Base-by-base conservation (phyloP, 64 coral and sea anemone genomes). In the Cladopsammia gracilis region DNA sequence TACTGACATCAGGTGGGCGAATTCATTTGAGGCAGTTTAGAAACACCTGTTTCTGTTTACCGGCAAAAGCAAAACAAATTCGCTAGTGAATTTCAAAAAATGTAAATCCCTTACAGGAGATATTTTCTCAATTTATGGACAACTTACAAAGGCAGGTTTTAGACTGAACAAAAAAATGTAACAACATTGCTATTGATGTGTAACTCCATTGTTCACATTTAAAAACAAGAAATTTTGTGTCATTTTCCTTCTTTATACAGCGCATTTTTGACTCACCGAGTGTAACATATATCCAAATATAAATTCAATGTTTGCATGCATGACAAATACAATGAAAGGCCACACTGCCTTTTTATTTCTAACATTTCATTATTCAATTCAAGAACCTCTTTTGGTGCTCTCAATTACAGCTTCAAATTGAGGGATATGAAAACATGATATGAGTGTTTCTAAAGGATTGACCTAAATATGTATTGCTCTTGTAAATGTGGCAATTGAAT, bases 31-130 rank as follows among this genome's bases (percentile, higher is more conserved):
- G 77, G 15, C 53, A 80, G 18, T 43, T 80, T 57, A 23, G 56
- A 64, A 82, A 82, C 78, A 82, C 78, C 78, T 82, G 78, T 13
- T 72, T 69, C 5, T 20, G 18, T 15, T 20, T 64, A 64, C 61
- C 61, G 13, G 61, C 61, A 64, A 19, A 19, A 64, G 53, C 6
- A 56, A 56, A 56, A 56, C 53, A 10, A 12, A 6, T 56, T 56
- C 12, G 7, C 12, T 34, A 34, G 34, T 2, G 34, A 34, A 34
- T 34, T 34, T 34, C 34, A 34, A 34, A 34, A 34, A 34, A 34
- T 34, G 34, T 34, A 34, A 34, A 2, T 34, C 34, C 34, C 34
- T 34, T 34, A 34, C 34, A 34, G 34, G 34, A 34, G 34, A 34
- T 34, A 34, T 34, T 34, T 34, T 34, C 34, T 34, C 34, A 34